These are phyloP conservation scores for Drosophila paramelanica DNA, from an alignment of 2,888 invertebrate genomes.

Conservation along the genomic window DNA sequence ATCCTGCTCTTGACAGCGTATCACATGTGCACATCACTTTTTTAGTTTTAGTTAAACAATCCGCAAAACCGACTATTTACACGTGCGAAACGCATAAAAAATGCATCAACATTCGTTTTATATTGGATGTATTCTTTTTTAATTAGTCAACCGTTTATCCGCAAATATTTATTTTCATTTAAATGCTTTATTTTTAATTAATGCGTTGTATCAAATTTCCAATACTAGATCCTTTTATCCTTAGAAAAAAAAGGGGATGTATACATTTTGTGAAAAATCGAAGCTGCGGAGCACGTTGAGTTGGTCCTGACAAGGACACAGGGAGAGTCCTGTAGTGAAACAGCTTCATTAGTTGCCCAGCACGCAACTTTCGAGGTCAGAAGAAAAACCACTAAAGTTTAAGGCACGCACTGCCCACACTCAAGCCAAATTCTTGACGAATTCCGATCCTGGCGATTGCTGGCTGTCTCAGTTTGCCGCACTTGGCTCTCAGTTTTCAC, in stretches of 20 bases:
- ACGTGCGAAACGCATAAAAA: constrained; percentile 15
- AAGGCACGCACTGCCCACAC: constrained; percentile 64
- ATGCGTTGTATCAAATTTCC: constrained; percentile 30
- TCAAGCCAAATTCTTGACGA: constrained; percentile 18
- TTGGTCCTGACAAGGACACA: background rate
- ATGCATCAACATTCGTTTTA: constrained; percentile 4
- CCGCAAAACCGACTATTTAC: constrained; percentile 30
- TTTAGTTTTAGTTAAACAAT: constrained; percentile 19
- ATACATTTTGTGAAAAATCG: too few species aligned
- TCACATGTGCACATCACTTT: background rate
- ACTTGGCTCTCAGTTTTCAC: constrained; percentile 26
- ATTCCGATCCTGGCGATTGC: constrained; percentile 34
- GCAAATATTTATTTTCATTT: constrained; percentile 53
- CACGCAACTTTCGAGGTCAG: constrained; percentile 56
- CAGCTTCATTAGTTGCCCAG: constrained; percentile 73
- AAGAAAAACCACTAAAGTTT: constrained; percentile 65
- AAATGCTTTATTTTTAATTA: constrained; percentile 56
- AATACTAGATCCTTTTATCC: too few species aligned
- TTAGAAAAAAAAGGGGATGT: too few species aligned
- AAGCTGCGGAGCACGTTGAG: too few species aligned
- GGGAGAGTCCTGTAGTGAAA: constrained; percentile 30
- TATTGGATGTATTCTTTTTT: background rate
- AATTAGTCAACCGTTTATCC: constrained; percentile 47
- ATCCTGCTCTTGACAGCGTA: background rate
- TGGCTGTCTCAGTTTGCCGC: constrained; percentile 20